Evolutionary conservation across 1,140 invertebrate genomes (phyloP), one percentile per base, ranked within the genome.

Genomic region (Macrobrachium nipponense): DNA sequence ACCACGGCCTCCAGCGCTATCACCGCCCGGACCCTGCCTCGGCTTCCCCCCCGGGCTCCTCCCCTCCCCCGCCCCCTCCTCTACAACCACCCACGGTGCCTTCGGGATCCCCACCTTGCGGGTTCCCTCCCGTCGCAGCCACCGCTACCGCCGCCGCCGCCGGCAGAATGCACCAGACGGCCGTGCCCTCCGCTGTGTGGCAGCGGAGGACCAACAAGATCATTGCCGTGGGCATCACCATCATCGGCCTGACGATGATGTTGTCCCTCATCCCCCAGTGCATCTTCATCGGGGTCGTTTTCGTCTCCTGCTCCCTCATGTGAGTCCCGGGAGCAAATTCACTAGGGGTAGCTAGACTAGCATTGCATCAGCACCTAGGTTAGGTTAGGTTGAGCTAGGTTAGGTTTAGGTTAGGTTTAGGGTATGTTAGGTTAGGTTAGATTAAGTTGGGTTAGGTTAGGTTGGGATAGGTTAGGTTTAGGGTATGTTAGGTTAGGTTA

Each of bases 191-290:
- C 23, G 85, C 85, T 10, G 85, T 87, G 17, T 87, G 85, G 85
- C 79, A 87, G 73, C 85, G 85, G 15, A 61, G 85, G 72, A 87
- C 85, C 72, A 87, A 87, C 85, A 87, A 87, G 79, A 77, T 87
- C 79, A 77, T 87, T 10, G 85, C 85, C 60, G 85, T 72, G 0
- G 85, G 79, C 58, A 77, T 87, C 44, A 87, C 85, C 85, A 82
- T 87, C 72, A 87, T 87, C 61, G 85, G 85, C 2, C 85, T 87
- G 43, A 87, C 85, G 44, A 87, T 87, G 85, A 87, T 87, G 85
- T 72, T 87, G 60, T 87, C 85, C 7, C 72, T 81, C 43, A 81
- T 87, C 0, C 79, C 79, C 2, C 85, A 87, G 85, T 87, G 85
- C 72, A 87, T 87, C 27, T 87, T 81, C 44, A 87, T 87, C 79